phyloP scores from a whole-genome alignment of 1,140 invertebrate species.

The Drosophila funebris region DNA sequence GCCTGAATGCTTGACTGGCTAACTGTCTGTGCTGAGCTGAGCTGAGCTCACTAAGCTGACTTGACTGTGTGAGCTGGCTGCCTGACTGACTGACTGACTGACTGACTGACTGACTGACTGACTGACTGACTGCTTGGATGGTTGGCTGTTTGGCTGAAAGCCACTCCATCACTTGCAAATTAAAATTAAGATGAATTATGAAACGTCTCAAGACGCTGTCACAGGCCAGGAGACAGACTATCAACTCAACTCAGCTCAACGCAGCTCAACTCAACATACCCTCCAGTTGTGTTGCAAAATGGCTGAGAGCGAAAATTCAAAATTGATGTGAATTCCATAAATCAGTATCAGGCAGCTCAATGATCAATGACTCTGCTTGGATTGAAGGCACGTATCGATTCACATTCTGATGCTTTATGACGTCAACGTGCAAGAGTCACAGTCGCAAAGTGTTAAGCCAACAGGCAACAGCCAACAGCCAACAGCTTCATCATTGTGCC shows the following conservation, averaged over 20 bases:
- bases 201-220: constrained; percentile 49
- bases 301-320: constrained; percentile 46
- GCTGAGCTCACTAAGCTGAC: neutral
- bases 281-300: constrained; percentile 25
- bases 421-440: constrained; percentile 56
- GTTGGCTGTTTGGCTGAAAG: constrained; percentile 42
- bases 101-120: constrained; percentile 9
- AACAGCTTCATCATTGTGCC: constrained; percentile 67
- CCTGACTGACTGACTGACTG: constrained; percentile 8
- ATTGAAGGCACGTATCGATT: constrained; percentile 74
- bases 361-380: constrained; percentile 73
- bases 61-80: constrained; percentile 28
- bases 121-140: constrained; percentile 11
- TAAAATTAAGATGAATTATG: constrained; percentile 82
- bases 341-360: constrained; percentile 69
- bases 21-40: constrained; percentile 12
- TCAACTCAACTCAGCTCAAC: constrained; percentile 22
- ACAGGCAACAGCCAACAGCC: constrained; percentile 53
- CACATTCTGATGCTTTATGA: constrained; percentile 50
- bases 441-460: constrained; percentile 61
- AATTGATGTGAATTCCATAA: constrained; percentile 69
- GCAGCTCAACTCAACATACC: neutral
- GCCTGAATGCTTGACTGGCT: constrained; percentile 27
- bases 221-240: constrained; percentile 45
- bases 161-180: constrained; percentile 79